Evolutionary conservation across 2,888 invertebrate genomes (phyloP).

Genomic region (Perithous albicinctus): DNA sequence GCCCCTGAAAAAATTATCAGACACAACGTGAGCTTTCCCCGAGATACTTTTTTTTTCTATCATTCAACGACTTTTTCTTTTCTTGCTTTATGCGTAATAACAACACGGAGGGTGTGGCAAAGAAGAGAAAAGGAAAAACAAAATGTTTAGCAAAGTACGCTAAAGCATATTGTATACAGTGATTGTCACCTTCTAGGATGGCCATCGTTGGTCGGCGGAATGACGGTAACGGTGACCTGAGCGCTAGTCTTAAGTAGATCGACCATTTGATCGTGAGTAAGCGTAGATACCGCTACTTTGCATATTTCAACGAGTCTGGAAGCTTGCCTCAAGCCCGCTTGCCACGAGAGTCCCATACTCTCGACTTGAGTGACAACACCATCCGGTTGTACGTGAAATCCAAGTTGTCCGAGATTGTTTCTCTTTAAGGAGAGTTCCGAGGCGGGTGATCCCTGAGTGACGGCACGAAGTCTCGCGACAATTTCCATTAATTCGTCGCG

Average conservation of each 20-base stretch:
- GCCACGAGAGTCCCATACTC: conserved; percentile 89
- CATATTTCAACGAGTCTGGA: conserved; percentile 96
- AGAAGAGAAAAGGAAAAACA: neutral
- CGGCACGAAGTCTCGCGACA: conserved; percentile 91
- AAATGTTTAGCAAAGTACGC: too few relatives aligned
- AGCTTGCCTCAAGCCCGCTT: conserved; percentile 95
- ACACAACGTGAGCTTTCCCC: neutral
- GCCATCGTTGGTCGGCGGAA: conserved; percentile 90
- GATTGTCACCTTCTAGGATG: conserved; percentile 87
- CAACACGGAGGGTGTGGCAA: too few relatives aligned
- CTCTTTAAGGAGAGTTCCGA: conserved; percentile 93
- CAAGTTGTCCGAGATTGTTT: conserved; percentile 93
- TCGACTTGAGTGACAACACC: conserved; percentile 98
- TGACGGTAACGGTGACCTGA: conserved; percentile 93
- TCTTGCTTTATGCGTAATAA: too few relatives aligned
- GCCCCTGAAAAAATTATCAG: conserved; percentile 84
- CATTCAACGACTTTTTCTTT: neutral
- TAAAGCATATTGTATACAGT: neutral
- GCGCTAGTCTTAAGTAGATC: conserved; percentile 95
- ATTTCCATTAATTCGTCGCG: conserved; percentile 91
- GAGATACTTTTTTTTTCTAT: neutral
- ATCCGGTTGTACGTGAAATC: conserved; percentile 96
- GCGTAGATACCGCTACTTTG: conserved; percentile 94
- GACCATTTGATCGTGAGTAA: conserved; percentile 96
- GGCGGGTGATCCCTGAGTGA: conserved; percentile 91